Evolutionary conservation across 2,797 vertebrate genomes (phyloP), one percentile per base, ranked within the genome.

Genomic region (Smutsia temminckii): DNA sequence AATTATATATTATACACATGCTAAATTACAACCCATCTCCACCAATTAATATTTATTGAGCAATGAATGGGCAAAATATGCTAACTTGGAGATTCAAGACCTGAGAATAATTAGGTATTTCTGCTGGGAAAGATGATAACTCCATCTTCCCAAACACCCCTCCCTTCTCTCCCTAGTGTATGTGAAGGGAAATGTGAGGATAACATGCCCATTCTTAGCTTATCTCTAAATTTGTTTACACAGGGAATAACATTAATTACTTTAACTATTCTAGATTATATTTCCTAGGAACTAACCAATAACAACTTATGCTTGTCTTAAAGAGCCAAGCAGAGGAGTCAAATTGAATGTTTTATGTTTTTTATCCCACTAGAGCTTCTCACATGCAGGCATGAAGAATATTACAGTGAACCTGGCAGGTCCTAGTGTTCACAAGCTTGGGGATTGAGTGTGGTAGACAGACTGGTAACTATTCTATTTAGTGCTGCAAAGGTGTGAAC

Each of bases 31-130:
- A 94, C 95, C 80, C 94, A 81, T 96, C 91, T 96, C 93, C 13
- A 87, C 84, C 96, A 97, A 95, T 97, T 97, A 97, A 97, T 97
- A 97, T 97, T 97, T 97, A 96, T 93, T 96, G 95, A 97, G 96
- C 95, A 95, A 85, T 95, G 94, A 96, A 97, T 97, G 93, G 96
- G 93, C 89, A 96, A 96, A 97, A 97, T 97, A 95, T 85, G 86
- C 96, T 95, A 96, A 94, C 91, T 94, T 96, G 86, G 69, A 72
- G 42, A 97, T 97, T 97, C 66, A 59, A 97, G 96, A 95, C 97
- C 95, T 89, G 64, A 91, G 85, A 86, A 53, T 97, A 97, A 97
- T 96, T 95, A 97, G 95, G 83, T 88, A 95, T 93, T 96, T 96
- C 9, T 66, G 86, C 93, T 96, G 95, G 93, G 96, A 97, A 95